Conservation (phyloP, 2,888 invertebrate species). For the Atherix ibis region DNA sequence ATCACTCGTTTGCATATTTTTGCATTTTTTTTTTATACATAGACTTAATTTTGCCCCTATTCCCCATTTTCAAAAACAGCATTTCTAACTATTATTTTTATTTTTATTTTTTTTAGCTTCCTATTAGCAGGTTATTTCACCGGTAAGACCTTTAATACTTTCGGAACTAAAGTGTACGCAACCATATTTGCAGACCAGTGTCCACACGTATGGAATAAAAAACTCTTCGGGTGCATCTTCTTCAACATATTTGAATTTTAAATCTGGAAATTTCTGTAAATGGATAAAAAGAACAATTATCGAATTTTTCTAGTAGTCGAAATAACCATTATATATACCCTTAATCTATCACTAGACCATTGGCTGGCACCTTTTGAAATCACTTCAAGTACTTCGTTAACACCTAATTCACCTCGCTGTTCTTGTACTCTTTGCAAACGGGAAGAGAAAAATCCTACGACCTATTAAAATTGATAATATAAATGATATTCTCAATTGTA, state of each 20-base stretch:
- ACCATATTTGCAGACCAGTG: slow-evolving; percentile 55
- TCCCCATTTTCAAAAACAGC: too few relatives aligned
- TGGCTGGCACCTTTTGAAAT: slow-evolving; percentile 84
- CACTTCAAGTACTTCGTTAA: slow-evolving; percentile 69
- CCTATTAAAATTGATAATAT: slow-evolving; percentile 26
- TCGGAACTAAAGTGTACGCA: slow-evolving; percentile 33
- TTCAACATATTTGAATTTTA: slow-evolving; percentile 98
- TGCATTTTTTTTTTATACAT: too few relatives aligned
- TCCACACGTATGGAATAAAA: slow-evolving; percentile 99
- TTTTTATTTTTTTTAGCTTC: too few relatives aligned
- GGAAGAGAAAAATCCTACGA: slow-evolving; percentile 46
- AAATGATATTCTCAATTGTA: not conserved
- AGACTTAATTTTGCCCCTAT: too few relatives aligned
- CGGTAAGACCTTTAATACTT: slow-evolving; percentile 28
- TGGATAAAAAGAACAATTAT: too few relatives aligned
- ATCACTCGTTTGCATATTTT: too few relatives aligned
- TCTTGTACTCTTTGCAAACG: slow-evolving; percentile 45
- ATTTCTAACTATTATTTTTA: too few relatives aligned
- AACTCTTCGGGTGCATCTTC: slow-evolving; percentile 98
- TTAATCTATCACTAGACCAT: slow-evolving; percentile 86
- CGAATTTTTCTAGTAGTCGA: too few relatives aligned
- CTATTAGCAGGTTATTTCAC: slow-evolving; percentile 28
- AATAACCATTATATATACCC: slow-evolving; percentile 39
- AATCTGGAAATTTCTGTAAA: slow-evolving; percentile 91
- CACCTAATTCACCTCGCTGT: slow-evolving; percentile 58